These are phyloP conservation scores for Arrhopalites spinosus DNA, from an alignment of 2,888 invertebrate genomes.

Conservation along the genomic window DNA sequence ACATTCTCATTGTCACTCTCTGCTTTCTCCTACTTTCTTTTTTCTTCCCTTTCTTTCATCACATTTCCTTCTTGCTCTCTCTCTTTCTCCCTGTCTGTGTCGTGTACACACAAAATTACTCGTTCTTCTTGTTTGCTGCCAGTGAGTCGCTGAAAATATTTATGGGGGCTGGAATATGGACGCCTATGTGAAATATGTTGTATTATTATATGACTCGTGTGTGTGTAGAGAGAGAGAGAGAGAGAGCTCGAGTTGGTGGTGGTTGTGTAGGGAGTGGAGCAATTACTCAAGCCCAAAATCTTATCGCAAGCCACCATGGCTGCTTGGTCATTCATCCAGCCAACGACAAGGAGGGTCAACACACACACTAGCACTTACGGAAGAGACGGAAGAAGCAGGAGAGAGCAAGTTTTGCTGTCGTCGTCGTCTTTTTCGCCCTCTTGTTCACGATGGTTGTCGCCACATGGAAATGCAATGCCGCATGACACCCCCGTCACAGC, in stretches of 20 bases:
- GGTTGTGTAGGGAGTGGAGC: background rate
- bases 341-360: background rate
- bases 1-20: conserved; percentile 10
- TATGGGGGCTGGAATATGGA: background rate
- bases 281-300: conserved; percentile 30
- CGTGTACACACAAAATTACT: too few species aligned
- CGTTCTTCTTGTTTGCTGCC: too few species aligned
- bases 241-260: background rate
- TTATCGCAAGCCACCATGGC: conserved; percentile 30
- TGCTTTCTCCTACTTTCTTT: background rate
- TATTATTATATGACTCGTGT: background rate
- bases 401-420: background rate
- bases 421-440: background rate
- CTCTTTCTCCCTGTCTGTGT: background rate
- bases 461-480: background rate
- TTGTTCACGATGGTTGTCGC: background rate
- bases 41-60: background rate
- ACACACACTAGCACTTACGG: background rate
- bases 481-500: background rate
- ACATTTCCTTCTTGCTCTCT: background rate
- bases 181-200: background rate
- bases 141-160: conserved; percentile 7
- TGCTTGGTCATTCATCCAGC: conserved; percentile 22
- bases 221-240: background rate
- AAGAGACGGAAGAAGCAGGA: background rate